Evolutionary conservation across 2,113 vertebrate genomes (phyloP).

Genomic region (Origma solitaria): DNA sequence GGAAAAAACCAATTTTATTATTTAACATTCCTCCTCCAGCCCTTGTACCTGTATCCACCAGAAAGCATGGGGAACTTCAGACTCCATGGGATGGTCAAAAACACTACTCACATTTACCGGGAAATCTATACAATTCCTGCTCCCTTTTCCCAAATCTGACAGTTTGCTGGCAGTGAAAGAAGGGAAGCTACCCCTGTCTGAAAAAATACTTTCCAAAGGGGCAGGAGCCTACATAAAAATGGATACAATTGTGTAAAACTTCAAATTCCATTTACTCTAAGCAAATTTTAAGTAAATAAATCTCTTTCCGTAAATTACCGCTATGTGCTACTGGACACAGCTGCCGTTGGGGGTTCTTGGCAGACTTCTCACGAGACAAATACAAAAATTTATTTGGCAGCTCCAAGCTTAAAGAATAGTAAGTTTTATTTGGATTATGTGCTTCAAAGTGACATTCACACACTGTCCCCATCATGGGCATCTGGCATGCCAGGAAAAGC

Average conservation of each 20-base stretch:
- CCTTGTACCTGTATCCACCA: background rate
- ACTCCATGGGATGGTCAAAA: background rate
- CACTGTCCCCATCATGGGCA: background rate
- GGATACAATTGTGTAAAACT: background rate
- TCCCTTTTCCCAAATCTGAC: background rate
- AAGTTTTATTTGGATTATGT: background rate
- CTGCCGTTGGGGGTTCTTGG: background rate
- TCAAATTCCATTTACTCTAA: background rate
- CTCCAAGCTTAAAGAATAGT: background rate
- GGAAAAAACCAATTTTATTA: background rate
- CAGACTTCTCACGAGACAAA: background rate
- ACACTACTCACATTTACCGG: background rate
- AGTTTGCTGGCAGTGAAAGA: background rate
- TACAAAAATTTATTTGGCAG: background rate
- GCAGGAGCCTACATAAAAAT: background rate
- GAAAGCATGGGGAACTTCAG: background rate
- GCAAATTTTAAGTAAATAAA: background rate
- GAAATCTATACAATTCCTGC: background rate
- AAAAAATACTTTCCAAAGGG: background rate
- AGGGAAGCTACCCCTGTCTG: background rate
- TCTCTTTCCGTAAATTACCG: background rate
- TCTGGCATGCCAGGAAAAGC: background rate
- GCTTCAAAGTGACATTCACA: conserved; percentile 9
- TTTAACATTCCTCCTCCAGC: background rate
- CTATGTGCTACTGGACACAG: background rate